phyloP scores from a whole-genome alignment of 2,797 vertebrate genomes.

The Pampus argenteus region DNA sequence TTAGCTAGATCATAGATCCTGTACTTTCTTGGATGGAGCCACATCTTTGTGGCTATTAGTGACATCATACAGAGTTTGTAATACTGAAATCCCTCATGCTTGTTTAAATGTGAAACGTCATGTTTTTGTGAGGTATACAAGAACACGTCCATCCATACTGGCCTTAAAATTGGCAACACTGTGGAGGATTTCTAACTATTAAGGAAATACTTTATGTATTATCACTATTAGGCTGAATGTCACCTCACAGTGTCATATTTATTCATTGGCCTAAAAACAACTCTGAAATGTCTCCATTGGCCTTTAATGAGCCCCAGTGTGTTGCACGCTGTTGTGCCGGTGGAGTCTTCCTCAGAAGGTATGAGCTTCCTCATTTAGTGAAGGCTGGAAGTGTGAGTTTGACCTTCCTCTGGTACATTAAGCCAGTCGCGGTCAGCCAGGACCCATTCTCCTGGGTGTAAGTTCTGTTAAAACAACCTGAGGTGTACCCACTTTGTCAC shows the following conservation, averaged over 20 bases:
- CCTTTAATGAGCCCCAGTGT: slow-evolving; percentile 25
- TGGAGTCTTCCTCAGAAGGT: slow-evolving; percentile 6
- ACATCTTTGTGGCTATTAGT: background rate
- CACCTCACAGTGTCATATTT: background rate
- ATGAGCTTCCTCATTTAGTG: slow-evolving; percentile 9
- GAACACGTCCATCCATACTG: background rate
- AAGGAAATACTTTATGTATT: background rate
- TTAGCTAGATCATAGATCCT: no score
- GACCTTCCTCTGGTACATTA: slow-evolving; percentile 12
- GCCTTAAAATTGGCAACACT: background rate
- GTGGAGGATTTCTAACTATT: background rate
- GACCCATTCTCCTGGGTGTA: background rate
- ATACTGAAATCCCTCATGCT: background rate
- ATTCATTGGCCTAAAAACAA: no score
- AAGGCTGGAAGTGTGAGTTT: slow-evolving; percentile 9
- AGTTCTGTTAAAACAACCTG: background rate
- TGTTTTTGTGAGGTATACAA: background rate
- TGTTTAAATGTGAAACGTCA: background rate
- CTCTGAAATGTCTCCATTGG: background rate
- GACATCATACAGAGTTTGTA: no score
- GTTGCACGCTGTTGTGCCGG: background rate
- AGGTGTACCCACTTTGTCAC: background rate
- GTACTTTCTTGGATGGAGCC: background rate
- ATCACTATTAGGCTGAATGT: no score
- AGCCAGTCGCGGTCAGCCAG: slow-evolving; percentile 1